Percentiles rank a stretch among this genome's conserved stretches.
phyloP scores from a whole-genome alignment of 2,888 invertebrate genomes.

The Carterocephalus palaemon region DNA sequence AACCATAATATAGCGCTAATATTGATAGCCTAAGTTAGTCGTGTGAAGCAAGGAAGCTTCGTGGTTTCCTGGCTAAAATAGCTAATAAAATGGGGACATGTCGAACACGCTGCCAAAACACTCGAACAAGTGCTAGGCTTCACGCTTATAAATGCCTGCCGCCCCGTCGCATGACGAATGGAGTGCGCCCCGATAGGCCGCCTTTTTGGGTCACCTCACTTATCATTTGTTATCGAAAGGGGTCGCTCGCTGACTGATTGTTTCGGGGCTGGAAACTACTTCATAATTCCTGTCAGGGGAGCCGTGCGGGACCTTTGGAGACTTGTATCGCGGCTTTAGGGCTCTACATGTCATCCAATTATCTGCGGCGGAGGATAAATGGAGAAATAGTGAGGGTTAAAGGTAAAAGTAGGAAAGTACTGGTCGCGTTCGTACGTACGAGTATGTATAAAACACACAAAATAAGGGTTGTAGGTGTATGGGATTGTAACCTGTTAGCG shows the following conservation, averaged over 20 bases:
- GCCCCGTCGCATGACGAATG: slow-evolving; percentile 8
- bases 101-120: no score
- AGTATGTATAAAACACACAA: no score
- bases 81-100: no score
- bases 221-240: slow-evolving; percentile 24
- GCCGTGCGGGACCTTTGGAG: slow-evolving; percentile 4
- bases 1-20: no score
- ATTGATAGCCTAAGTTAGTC: no score
- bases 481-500: no score
- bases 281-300: slow-evolving; percentile 21
- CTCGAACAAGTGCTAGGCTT: not conserved
- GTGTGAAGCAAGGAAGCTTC: no score
- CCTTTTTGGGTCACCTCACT: slow-evolving; percentile 19
- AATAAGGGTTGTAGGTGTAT: no score
- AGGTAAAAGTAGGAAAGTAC: no score
- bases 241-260: slow-evolving; percentile 16
- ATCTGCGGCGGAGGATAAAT: not conserved
- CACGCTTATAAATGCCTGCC: slow-evolving; percentile 9
- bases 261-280: slow-evolving; percentile 12
- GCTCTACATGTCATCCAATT: not conserved
- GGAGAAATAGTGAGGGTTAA: no score
- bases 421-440: no score
- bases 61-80: no score
- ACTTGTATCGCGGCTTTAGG: not conserved
- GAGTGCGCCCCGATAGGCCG: slow-evolving; percentile 1